Evolutionary conservation across 2,797 vertebrate genomes (phyloP).

Genomic region (Sebastes cheni): DNA sequence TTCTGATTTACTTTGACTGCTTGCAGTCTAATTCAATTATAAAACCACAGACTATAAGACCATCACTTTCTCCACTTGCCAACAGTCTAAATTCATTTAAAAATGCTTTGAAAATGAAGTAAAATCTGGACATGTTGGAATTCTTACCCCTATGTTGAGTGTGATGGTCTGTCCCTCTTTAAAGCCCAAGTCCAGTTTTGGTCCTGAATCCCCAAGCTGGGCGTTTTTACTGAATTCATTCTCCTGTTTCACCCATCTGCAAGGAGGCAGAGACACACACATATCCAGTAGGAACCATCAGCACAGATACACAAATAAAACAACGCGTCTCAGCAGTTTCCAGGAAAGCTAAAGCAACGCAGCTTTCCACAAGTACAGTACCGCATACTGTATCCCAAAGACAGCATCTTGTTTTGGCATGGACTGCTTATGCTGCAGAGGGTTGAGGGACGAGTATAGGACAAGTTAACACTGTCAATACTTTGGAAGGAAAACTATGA

Average conservation of each 20-base stretch:
- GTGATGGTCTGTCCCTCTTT: constrained; percentile 98
- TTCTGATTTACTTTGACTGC: background rate
- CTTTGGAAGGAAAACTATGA: background rate
- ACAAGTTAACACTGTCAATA: background rate
- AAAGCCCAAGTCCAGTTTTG: constrained; percentile 94
- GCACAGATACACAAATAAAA: constrained; percentile 49
- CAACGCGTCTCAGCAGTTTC: constrained; percentile 39
- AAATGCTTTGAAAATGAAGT: background rate
- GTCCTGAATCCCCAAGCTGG: constrained; percentile 87
- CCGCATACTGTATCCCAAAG: background rate
- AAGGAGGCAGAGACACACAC: background rate
- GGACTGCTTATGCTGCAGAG: background rate
- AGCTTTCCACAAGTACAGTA: background rate
- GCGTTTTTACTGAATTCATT: constrained; percentile 91
- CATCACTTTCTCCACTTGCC: background rate
- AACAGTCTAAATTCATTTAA: background rate
- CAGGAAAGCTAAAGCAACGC: background rate
- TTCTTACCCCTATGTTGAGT: constrained; percentile 91
- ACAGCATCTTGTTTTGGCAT: background rate
- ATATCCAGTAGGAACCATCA: background rate
- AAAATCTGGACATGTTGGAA: background rate
- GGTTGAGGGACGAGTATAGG: background rate
- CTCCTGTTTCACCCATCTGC: constrained; percentile 96
- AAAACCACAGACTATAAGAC: background rate
- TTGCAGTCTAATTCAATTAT: background rate